These are phyloP conservation scores for Lepidostoma basale DNA, from an alignment of 1,140 invertebrate species.

Conservation along the genomic window DNA sequence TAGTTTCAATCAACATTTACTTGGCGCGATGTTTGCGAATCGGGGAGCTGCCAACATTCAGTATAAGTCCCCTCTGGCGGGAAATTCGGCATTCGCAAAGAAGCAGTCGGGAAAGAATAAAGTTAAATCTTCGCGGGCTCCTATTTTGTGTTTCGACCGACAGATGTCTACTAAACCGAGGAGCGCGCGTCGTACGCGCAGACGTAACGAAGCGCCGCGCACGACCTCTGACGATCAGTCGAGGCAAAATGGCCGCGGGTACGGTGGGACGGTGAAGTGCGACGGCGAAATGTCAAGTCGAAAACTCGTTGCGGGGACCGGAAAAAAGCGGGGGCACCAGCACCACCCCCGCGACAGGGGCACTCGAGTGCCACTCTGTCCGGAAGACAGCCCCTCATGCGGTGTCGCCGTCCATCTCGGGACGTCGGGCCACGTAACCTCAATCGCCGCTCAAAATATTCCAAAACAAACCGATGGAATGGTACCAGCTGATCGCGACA, in stretches of 20 bases:
- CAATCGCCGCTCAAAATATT: slow-evolving; percentile 61
- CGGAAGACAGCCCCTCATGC: slow-evolving; percentile 65
- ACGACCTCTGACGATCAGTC: slow-evolving; percentile 31
- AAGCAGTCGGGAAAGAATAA: slow-evolving; percentile 32
- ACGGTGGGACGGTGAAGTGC: slow-evolving; percentile 19
- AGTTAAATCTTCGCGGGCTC: slow-evolving; percentile 37
- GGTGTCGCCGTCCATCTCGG: slow-evolving; percentile 58
- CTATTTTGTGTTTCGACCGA: slow-evolving; percentile 12
- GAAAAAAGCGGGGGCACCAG: slow-evolving; percentile 69
- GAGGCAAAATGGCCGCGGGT: slow-evolving; percentile 50
- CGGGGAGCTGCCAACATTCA: slow-evolving; percentile 27
- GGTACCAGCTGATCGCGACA: slow-evolving; percentile 40
- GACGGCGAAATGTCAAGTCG: slow-evolving; percentile 31
- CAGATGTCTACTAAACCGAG: slow-evolving; percentile 34
- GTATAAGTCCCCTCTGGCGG: slow-evolving; percentile 19
- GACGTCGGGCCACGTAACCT: slow-evolving; percentile 54
- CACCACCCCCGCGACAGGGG: slow-evolving; percentile 68
- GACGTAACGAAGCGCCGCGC: slow-evolving; percentile 30
- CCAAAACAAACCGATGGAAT: slow-evolving; percentile 42
- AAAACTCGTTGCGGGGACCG: slow-evolving; percentile 48
- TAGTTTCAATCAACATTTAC: not conserved
- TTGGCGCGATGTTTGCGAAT: slow-evolving; percentile 23
- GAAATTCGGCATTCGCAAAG: slow-evolving; percentile 7
- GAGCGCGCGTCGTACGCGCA: slow-evolving; percentile 27
- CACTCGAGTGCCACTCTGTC: slow-evolving; percentile 55